Conservation (phyloP, 1,140 invertebrate genomes). For the Bombus superbus region DNA sequence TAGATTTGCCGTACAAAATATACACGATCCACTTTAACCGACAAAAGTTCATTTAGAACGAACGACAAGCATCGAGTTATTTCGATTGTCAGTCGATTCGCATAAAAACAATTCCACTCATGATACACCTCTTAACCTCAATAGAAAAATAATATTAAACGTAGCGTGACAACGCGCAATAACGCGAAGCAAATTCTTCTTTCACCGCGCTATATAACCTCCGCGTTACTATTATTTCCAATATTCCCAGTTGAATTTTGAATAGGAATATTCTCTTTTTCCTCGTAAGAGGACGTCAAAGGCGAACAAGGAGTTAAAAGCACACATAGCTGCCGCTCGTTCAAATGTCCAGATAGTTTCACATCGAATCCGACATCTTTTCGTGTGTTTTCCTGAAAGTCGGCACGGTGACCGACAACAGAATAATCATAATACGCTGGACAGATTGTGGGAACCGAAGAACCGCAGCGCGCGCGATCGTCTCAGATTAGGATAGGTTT, state of each 20-base stretch:
- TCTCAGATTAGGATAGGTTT: constrained; percentile 27
- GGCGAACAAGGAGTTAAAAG: not conserved
- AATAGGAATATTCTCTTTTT: not conserved
- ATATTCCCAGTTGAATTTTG: not conserved
- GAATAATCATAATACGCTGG: constrained; percentile 23
- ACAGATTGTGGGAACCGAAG: constrained; percentile 29
- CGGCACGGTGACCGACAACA: not conserved
- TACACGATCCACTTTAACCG: not conserved
- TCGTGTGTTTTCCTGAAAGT: constrained; percentile 1
- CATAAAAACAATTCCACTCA: not conserved
- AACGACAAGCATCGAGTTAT: not conserved
- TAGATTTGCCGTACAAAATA: not conserved
- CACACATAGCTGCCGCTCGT: not conserved
- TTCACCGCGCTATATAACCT: not conserved
- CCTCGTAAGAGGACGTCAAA: not conserved
- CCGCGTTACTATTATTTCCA: too few relatives aligned
- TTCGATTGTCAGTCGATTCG: not conserved
- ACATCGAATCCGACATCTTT: constrained; percentile 29
- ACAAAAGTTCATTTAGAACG: not conserved
- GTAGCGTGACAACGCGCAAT: not conserved
- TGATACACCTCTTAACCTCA: not conserved
- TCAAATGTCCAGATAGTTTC: not conserved
- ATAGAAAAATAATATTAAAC: not conserved
- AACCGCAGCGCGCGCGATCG: constrained; percentile 5
- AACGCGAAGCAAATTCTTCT: not conserved